phyloP scores from a whole-genome alignment of 2,113 vertebrate genomes.

The Leucopsar rothschildi region DNA sequence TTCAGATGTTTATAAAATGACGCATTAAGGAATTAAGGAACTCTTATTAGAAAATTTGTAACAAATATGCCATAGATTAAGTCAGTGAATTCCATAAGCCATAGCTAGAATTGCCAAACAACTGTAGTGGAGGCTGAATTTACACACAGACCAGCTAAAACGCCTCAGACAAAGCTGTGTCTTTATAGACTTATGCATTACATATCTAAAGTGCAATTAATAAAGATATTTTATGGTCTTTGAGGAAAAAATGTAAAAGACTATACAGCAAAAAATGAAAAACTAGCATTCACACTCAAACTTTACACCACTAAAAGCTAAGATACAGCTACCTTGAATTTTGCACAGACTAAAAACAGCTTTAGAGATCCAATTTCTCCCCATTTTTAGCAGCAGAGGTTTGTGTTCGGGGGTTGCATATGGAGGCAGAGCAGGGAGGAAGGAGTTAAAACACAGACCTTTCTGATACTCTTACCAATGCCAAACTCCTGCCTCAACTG shows the following conservation, averaged over 20 bases:
- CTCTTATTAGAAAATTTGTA: not conserved
- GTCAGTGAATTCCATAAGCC: not conserved
- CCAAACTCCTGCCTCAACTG: not conserved
- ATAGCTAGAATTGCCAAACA: not conserved
- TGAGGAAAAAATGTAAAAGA: not conserved
- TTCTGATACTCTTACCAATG: not conserved
- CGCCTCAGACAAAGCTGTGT: not conserved
- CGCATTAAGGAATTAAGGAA: not conserved
- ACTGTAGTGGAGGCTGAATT: not conserved
- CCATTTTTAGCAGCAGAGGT: accelerated
- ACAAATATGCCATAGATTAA: not conserved
- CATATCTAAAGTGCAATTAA: not conserved
- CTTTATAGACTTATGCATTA: not conserved
- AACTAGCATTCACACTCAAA: not conserved
- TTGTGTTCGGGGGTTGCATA: not conserved
- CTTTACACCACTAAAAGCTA: not conserved
- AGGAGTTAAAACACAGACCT: not conserved
- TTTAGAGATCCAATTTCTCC: not conserved
- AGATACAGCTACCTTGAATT: not conserved
- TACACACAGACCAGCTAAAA: not conserved
- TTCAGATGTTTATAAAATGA: not conserved
- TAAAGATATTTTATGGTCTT: not conserved
- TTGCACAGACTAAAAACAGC: not conserved
- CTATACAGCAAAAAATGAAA: not conserved
- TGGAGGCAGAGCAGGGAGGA: not conserved